Conservation (phyloP, 2,797 vertebrate species). For the Eulemur albifrons region DNA sequence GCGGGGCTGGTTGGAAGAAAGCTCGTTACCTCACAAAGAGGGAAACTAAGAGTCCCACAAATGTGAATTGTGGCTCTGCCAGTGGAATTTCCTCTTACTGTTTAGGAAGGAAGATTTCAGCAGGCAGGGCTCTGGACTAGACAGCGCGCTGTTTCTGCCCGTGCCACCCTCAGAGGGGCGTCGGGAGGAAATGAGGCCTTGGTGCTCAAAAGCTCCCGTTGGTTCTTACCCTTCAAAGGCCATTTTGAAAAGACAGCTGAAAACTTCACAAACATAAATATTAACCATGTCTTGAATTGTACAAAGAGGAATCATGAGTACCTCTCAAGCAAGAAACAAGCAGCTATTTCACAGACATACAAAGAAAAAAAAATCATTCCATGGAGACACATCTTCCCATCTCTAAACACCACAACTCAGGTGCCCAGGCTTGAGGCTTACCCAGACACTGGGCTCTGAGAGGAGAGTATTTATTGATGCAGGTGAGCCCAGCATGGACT, state of each 20-base stretch:
- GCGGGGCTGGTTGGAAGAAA: not conserved
- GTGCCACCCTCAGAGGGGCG: not conserved
- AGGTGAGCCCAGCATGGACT: not conserved
- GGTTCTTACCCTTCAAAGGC: not conserved
- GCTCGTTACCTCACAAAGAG: not conserved
- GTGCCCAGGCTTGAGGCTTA: not conserved
- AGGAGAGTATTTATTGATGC: not conserved
- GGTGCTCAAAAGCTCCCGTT: not conserved
- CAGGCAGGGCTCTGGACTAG: not conserved
- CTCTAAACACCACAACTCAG: not conserved
- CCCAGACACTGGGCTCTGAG: not conserved
- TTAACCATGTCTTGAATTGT: not conserved
- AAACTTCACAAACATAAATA: not conserved
- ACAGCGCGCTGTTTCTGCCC: not conserved
- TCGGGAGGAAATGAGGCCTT: not conserved
- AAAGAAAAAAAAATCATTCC: not conserved
- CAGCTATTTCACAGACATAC: not conserved
- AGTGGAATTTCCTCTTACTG: conserved; percentile 23
- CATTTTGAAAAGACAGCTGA: not conserved
- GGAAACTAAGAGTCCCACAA: conserved; percentile 28
- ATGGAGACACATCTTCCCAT: not conserved
- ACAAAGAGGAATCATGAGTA: not conserved
- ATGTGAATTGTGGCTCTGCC: not conserved
- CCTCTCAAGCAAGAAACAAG: not conserved
- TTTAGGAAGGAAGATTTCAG: not conserved